Evolutionary conservation across 2,888 invertebrate species (phyloP).

Genomic region (Drosophila ezoana): DNA sequence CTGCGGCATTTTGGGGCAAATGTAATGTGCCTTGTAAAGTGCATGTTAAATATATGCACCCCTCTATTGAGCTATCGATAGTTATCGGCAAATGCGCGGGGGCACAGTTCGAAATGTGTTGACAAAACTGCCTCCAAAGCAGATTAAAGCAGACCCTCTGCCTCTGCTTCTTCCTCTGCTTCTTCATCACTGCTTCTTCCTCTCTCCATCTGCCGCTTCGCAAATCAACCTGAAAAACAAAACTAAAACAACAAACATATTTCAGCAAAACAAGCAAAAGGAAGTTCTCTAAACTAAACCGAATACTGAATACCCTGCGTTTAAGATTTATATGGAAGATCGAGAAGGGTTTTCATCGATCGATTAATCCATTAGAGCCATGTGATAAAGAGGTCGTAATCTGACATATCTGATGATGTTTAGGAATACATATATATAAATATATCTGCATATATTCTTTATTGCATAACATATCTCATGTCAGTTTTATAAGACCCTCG

Average conservation of each 20-base stretch:
- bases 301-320: too few relatives aligned
- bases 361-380: too few relatives aligned
- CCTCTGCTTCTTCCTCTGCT: neutral
- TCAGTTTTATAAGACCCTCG: too few relatives aligned
- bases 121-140: conserved; percentile 64
- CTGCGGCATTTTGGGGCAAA: neutral
- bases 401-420: too few relatives aligned
- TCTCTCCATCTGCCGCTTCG: neutral
- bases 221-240: conserved; percentile 4
- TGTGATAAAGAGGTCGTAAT: too few relatives aligned
- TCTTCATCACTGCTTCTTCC: neutral
- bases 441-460: too few relatives aligned
- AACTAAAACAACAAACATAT: conserved; percentile 16
- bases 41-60: conserved; percentile 51
- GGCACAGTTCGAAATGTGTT: conserved; percentile 58
- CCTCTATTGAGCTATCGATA: conserved; percentile 55
- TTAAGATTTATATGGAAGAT: too few relatives aligned
- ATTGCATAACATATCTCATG: too few relatives aligned
- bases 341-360: too few relatives aligned
- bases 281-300: too few relatives aligned
- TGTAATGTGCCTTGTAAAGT: conserved; percentile 47
- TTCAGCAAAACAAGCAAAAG: neutral
- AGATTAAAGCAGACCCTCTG: conserved; percentile 44
- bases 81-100: conserved; percentile 55
- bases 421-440: too few relatives aligned